phyloP scores from a whole-genome alignment of 37 sponge, comb jelly and placozoan species.

The Eunapius fragilis region DNA sequence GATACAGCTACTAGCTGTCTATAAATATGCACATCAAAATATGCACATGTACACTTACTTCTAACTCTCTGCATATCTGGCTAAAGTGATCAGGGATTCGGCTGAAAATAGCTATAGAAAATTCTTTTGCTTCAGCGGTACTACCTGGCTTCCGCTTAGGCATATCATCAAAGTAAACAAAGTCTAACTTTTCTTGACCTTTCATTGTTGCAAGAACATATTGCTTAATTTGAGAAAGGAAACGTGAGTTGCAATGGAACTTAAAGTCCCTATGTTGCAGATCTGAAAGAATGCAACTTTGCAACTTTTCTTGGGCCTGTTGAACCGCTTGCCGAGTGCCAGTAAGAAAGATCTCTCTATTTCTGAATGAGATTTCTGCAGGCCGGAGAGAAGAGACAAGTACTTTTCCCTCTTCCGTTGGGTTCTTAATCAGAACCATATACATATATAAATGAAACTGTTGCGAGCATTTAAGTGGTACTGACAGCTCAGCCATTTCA shows the following conservation, averaged over 20 bases:
- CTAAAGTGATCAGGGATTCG: conserved; percentile 14
- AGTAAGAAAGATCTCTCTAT: not conserved
- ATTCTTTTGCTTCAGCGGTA: not conserved
- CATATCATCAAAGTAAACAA: not conserved
- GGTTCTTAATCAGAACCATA: not conserved
- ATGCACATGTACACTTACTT: not conserved
- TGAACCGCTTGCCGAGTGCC: conserved; percentile 23
- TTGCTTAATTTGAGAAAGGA: conserved; percentile 42
- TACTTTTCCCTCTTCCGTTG: too few relatives aligned
- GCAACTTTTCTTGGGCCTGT: not conserved
- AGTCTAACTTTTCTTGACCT: not conserved
- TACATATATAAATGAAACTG: conserved; percentile 1
- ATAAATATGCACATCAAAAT: too few relatives aligned
- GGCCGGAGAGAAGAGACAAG: not conserved
- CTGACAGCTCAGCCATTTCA: not conserved
- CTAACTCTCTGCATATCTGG: not conserved
- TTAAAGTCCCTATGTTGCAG: not conserved
- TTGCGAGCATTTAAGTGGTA: conserved; percentile 6
- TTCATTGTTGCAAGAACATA: not conserved
- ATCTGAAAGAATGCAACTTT: not conserved
- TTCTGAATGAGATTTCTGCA: not conserved
- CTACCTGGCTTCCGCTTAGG: not conserved
- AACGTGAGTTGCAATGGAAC: not conserved
- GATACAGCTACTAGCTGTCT: too few relatives aligned
- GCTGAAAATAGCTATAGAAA: conserved; percentile 29